A percentile compares a stretch with the other conserved stretches of the same genome.
phyloP scores from a whole-genome alignment of 2,888 invertebrate species.

The Nymphalis c-album region DNA sequence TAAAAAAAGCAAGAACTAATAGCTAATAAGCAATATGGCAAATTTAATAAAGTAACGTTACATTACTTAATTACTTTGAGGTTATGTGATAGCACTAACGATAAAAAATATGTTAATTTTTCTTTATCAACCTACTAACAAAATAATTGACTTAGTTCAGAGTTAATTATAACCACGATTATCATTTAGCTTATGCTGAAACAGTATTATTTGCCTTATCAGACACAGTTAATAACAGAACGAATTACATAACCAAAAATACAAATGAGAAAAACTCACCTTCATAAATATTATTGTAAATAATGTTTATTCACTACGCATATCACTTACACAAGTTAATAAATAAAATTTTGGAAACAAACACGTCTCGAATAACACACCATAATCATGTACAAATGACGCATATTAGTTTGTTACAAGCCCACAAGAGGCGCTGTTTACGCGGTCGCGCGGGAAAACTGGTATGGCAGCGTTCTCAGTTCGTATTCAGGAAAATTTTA shows the following conservation, averaged over 20 bases:
- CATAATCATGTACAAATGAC: conserved; percentile 52
- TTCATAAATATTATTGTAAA: conserved; percentile 39
- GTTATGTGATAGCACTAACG: conserved; percentile 45
- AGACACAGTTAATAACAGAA: conserved; percentile 46
- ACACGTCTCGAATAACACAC: conserved; percentile 57
- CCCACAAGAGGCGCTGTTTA: conserved; percentile 52
- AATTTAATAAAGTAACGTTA: not conserved
- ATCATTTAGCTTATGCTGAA: conserved; percentile 8
- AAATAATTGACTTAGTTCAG: too few species aligned
- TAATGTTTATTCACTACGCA: conserved; percentile 19
- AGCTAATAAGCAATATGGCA: not conserved
- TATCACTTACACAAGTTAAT: conserved; percentile 25
- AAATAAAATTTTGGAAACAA: conserved; percentile 47
- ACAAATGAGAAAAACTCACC: conserved; percentile 56
- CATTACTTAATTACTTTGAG: conserved; percentile 43
- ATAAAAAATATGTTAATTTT: not conserved
- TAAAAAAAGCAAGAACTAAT: not conserved
- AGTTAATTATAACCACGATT: not conserved
- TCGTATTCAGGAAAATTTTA: conserved; percentile 16
- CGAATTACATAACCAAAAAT: conserved; percentile 65
- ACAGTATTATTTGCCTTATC: conserved; percentile 48
- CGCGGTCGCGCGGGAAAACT: conserved; percentile 45
- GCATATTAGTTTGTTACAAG: conserved; percentile 53
- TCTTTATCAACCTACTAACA: not conserved
- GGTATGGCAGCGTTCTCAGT: conserved; percentile 31